Conservation (phyloP, 2,797 vertebrate species). For the Salmo trutta region DNA sequence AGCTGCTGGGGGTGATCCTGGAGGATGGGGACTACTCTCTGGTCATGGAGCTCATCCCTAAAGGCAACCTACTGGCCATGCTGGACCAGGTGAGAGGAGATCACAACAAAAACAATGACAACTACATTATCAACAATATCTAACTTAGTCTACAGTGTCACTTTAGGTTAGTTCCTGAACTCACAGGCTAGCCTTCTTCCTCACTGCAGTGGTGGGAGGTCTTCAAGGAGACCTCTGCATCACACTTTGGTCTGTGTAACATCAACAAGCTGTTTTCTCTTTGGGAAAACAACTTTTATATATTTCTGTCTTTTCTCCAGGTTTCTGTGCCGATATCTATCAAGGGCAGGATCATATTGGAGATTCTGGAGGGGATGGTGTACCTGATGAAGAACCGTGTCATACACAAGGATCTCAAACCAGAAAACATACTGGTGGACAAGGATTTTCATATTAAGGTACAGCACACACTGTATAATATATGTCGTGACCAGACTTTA, state of each 20-base stretch:
- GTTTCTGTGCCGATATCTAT: constrained; percentile 82
- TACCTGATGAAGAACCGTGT: constrained; percentile 84
- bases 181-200: background rate
- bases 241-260: background rate
- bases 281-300: background rate
- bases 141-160: background rate
- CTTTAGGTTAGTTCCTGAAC: background rate
- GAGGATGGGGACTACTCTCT: constrained; percentile 89
- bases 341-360: constrained; percentile 87
- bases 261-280: no score
- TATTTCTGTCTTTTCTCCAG: constrained; percentile 62
- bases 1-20: constrained; percentile 88
- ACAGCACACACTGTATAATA: constrained; percentile 16
- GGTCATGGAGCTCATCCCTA: constrained; percentile 91
- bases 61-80: constrained; percentile 87
- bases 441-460: constrained; percentile 94
- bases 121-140: background rate
- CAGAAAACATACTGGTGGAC: constrained; percentile 94
- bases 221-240: background rate
- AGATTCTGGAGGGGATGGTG: constrained; percentile 92
- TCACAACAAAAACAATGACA: background rate
- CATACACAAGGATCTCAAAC: constrained; percentile 96
- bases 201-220: background rate
- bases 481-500: background rate
- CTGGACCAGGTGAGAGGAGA: constrained; percentile 76